Evolutionary conservation across 2,113 vertebrate genomes (phyloP).

Genomic region (Eclectus roratus): DNA sequence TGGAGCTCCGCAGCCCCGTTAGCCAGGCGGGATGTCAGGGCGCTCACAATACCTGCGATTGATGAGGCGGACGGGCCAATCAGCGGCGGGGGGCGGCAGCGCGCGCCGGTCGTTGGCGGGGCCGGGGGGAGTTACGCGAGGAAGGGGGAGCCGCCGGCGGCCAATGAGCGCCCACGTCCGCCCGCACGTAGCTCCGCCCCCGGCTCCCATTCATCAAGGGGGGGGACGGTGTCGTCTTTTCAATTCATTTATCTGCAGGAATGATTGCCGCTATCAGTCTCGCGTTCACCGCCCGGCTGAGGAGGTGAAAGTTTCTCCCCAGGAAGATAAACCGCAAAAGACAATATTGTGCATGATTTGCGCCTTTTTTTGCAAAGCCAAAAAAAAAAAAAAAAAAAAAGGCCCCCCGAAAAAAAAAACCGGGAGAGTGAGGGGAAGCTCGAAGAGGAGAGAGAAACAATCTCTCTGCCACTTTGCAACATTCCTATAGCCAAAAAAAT

Average conservation of each 20-base stretch:
- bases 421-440: constrained; percentile 34
- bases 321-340: constrained; percentile 99
- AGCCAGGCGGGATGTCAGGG: constrained; percentile 86
- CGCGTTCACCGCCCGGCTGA: constrained; percentile 99
- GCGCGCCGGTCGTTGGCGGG: constrained; percentile 90
- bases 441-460: constrained; percentile 33
- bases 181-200: constrained; percentile 85
- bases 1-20: constrained; percentile 81
- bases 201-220: constrained; percentile 98
- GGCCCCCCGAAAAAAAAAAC: background rate
- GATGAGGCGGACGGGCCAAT: constrained; percentile 93
- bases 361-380: constrained; percentile 83
- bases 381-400: constrained; percentile 67
- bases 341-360: constrained; percentile 96
- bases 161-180: constrained; percentile 81
- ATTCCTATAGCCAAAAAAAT: constrained; percentile 73
- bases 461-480: constrained; percentile 54
- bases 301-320: constrained; percentile 99
- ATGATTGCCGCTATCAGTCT: constrained; percentile 99
- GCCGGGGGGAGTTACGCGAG: constrained; percentile 79
- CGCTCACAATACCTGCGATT: constrained; percentile 93
- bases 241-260: constrained; percentile 99
- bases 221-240: constrained; percentile 99
- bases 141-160: constrained; percentile 74
- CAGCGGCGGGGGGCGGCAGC: constrained; percentile 76